Base-by-base conservation (phyloP, 2,888 invertebrate species). In the Parapristionchus giblindavisi region DNA sequence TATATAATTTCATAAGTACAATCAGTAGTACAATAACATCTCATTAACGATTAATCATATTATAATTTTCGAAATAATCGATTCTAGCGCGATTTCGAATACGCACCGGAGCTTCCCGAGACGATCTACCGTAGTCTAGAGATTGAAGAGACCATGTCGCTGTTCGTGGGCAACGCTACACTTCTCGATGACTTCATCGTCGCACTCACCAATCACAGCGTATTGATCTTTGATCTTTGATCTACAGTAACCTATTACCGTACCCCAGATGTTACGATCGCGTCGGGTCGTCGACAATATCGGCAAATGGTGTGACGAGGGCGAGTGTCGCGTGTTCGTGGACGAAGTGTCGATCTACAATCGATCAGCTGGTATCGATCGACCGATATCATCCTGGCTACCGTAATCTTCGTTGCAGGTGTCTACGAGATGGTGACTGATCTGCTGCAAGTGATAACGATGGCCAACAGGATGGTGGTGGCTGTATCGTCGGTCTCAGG, bases 281-380 rank as follows among this genome's bases (percentile, higher is more conserved):
- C n/a, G n/a, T n/a, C n/a, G n/a, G n/a, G n/a, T n/a, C n/a, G n/a
- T n/a, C n/a, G n/a, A n/a, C n/a, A n/a, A n/a, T n/a, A n/a, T n/a
- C n/a, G n/a, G n/a, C n/a, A n/a, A 61, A 17, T 65, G 43, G 8
- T 65, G 63, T 11, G 63, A 65, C 29, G 63, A 65, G 63, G 63
- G 63, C 11, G 63, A 65, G 29, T 65, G 63, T 17, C 5, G 14
- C 17, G 5, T 65, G 27, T 65, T 65, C 43, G 8, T 43, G 21
- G 63, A 65, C 14, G 63, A 65, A 8, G 63, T 65, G 11, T 40
- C 29, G 17, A 27, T 65, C 63, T 65, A 65, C 43, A 65, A 65
- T 29, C 6, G 43, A n/a, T 43, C 63, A 0, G 43, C 43, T 29
- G 63, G 63, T 65, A 29, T 8, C 32, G 29, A 14, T 17, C 48